phyloP scores from a whole-genome alignment of 2,888 invertebrate genomes.

The Poecilus cupreus region DNA sequence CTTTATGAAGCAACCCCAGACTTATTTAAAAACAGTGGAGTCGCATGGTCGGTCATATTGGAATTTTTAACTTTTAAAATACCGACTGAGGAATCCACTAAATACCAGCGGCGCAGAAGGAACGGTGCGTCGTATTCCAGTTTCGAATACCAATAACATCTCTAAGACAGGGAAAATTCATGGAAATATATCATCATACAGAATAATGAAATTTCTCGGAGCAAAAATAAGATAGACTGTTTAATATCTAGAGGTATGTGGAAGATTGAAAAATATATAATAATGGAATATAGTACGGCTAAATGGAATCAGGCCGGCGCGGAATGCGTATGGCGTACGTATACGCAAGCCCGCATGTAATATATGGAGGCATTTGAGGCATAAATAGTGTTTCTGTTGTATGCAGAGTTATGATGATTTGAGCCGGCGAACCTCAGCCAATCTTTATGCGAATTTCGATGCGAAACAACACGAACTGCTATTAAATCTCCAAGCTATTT shows the following conservation, averaged over 20 bases:
- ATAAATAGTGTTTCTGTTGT: slow-evolving; percentile 52
- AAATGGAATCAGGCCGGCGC: slow-evolving; percentile 30
- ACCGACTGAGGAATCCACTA: slow-evolving; percentile 51
- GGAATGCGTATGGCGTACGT: slow-evolving; percentile 6
- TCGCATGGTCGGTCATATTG: slow-evolving; percentile 36
- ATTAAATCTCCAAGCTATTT: slow-evolving; percentile 21
- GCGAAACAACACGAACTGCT: slow-evolving; percentile 11
- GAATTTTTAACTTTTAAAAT: slow-evolving; percentile 57
- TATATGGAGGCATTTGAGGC: slow-evolving; percentile 17
- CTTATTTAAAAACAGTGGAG: slow-evolving; percentile 32
- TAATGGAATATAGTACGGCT: slow-evolving; percentile 54
- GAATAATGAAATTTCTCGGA: slow-evolving; percentile 72
- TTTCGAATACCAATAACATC: slow-evolving; percentile 59
- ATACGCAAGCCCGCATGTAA: not conserved
- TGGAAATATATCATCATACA: slow-evolving; percentile 71
- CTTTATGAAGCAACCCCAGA: slow-evolving; percentile 11
- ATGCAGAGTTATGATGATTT: slow-evolving; percentile 53
- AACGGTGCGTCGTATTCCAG: slow-evolving; percentile 30
- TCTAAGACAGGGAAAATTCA: slow-evolving; percentile 63
- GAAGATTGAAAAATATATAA: slow-evolving; percentile 71
- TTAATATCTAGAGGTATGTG: slow-evolving; percentile 70
- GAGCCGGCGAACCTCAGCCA: slow-evolving; percentile 2
- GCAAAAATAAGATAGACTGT: slow-evolving; percentile 66
- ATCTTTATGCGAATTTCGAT: slow-evolving; percentile 17
- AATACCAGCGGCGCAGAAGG: not conserved